A percentile compares a stretch with the other conserved stretches of the same genome.
phyloP scores from a whole-genome alignment of 2,888 invertebrate species.

The Dromius quadrimaculatus region DNA sequence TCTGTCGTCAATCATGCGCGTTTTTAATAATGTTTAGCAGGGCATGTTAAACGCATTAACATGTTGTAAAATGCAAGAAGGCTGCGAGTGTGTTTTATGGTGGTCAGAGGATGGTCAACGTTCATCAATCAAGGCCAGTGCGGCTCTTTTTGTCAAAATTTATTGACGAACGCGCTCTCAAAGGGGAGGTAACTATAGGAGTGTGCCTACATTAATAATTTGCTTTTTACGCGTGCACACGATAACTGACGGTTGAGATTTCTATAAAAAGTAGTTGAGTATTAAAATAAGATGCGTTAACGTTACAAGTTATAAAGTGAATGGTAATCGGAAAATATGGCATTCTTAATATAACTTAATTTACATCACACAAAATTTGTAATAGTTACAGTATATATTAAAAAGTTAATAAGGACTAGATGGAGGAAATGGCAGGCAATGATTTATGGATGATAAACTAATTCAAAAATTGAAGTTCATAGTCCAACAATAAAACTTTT shows the following conservation, averaged over 20 bases:
- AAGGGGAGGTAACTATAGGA: conserved; percentile 38
- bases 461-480: too few species aligned
- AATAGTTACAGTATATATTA: too few species aligned
- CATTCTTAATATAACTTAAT: too few species aligned
- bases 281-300: too few species aligned
- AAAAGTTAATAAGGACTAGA: too few species aligned
- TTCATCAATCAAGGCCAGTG: conserved; percentile 63
- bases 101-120: conserved; percentile 62
- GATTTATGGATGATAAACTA: too few species aligned
- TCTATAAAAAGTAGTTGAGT: conserved; percentile 14
- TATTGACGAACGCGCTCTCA: conserved; percentile 46
- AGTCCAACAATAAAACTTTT: too few species aligned
- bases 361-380: too few species aligned
- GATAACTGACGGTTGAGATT: neutral
- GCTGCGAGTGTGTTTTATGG: conserved; percentile 58
- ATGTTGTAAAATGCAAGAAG: conserved; percentile 41
- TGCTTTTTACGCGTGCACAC: conserved; percentile 28
- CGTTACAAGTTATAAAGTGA: too few species aligned
- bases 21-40: conserved; percentile 27
- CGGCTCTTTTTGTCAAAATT: conserved; percentile 44
- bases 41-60: conserved; percentile 44
- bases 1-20: conserved; percentile 41
- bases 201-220: conserved; percentile 44
- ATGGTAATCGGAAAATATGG: too few species aligned
- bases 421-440: too few species aligned